These are phyloP conservation scores for Labeo rohita DNA, from an alignment of 2,113 vertebrate genomes.

Conservation along the genomic window DNA sequence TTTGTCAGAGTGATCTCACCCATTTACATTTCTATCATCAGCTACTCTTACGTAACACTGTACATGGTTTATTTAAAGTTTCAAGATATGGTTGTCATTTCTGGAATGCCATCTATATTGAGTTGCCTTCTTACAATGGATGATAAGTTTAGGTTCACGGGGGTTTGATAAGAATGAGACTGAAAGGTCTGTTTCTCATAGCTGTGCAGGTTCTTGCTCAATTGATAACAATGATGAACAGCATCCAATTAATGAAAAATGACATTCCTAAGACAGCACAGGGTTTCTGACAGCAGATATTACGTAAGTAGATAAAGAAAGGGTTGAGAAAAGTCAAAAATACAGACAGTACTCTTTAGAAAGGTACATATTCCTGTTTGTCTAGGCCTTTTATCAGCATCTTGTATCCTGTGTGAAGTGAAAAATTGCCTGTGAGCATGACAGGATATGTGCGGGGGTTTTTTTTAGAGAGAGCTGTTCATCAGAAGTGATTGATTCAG, in stretches of 20 bases:
- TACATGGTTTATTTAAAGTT: conserved; percentile 2
- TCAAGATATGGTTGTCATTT: not conserved
- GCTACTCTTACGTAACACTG: not conserved
- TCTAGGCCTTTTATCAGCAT: conserved; percentile 10
- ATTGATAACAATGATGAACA: conserved; percentile 31
- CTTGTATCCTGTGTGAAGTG: conserved; percentile 33
- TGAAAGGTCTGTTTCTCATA: conserved; percentile 8
- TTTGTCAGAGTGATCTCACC: not conserved
- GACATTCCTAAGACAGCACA: not conserved
- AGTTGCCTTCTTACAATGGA: not conserved
- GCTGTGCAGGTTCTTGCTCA: not conserved
- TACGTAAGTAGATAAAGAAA: conserved; percentile 22
- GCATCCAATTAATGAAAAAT: conserved; percentile 5
- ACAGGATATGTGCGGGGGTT: not conserved
- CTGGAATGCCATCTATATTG: conserved; percentile 3
- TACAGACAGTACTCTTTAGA: conserved; percentile 5
- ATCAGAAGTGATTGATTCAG: not conserved
- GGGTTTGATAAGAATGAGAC: not conserved
- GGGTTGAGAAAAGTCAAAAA: conserved; percentile 18
- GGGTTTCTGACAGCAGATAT: not conserved
- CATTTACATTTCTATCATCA: not conserved
- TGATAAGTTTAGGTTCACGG: not conserved
- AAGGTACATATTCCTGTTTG: conserved; percentile 26
- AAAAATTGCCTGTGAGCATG: conserved; percentile 2
- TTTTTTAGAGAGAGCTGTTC: conserved; percentile 5